Evolutionary conservation across 2,888 invertebrate species (phyloP).

Genomic region (Vandiemenella viatica): DNA sequence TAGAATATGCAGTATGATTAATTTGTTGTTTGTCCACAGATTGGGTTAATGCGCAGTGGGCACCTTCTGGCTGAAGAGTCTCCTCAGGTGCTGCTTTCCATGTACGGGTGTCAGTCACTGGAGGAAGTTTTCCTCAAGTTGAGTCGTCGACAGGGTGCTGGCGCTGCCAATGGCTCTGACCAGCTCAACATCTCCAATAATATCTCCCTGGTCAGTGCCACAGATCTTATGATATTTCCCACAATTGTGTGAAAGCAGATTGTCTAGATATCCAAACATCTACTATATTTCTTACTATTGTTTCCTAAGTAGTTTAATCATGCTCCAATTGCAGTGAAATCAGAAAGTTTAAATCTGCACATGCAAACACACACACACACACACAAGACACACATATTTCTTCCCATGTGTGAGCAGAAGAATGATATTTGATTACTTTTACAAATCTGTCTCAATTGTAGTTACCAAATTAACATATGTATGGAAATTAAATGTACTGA

Average conservation of each 20-base stretch:
- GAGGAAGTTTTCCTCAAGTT: slow-evolving; percentile 89
- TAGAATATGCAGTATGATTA: too few relatives aligned
- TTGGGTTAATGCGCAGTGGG: slow-evolving; percentile 88
- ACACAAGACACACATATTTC: neutral
- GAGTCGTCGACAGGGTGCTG: slow-evolving; percentile 52
- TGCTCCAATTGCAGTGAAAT: too few relatives aligned
- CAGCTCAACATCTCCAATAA: slow-evolving; percentile 57
- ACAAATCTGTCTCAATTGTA: too few relatives aligned
- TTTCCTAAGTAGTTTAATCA: too few relatives aligned
- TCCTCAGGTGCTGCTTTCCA: slow-evolving; percentile 65
- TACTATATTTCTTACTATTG: too few relatives aligned
- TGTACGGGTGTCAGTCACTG: slow-evolving; percentile 68
- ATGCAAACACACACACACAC: neutral
- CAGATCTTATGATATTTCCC: too few relatives aligned
- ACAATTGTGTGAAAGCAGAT: too few relatives aligned
- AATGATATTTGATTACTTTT: too few relatives aligned
- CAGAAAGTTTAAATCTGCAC: neutral
- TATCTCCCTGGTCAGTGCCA: slow-evolving; percentile 48
- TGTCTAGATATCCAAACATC: too few relatives aligned
- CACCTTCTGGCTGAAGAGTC: slow-evolving; percentile 80
- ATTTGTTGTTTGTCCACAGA: slow-evolving; percentile 47
- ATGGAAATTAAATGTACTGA: too few relatives aligned
- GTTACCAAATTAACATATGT: too few relatives aligned
- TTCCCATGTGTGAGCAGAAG: too few relatives aligned
- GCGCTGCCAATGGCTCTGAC: slow-evolving; percentile 26